Conservation (phyloP, 53 echinoderm and acorn worm genomes). For the Holothuria leucospilota region DNA sequence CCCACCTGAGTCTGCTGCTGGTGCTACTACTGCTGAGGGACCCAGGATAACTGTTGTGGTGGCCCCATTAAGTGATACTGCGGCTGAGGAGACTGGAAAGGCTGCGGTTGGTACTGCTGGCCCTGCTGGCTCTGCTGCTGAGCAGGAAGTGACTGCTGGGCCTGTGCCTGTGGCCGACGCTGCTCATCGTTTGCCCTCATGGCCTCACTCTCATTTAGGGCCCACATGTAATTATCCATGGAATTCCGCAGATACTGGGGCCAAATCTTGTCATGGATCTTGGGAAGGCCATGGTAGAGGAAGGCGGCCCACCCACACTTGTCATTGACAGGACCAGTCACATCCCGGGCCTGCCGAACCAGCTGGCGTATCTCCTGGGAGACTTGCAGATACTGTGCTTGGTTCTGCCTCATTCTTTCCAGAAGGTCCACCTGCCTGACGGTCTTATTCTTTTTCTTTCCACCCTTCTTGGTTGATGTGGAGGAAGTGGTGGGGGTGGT, state of each 20-base stretch:
- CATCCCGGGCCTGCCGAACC: background rate
- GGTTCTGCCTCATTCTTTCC: conserved; percentile 10
- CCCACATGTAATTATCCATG: conserved; percentile 10
- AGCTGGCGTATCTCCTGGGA: conserved; percentile 14
- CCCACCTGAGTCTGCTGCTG: conserved; percentile 2
- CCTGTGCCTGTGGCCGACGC: background rate
- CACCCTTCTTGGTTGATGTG: conserved; percentile 14
- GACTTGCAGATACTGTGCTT: conserved; percentile 6
- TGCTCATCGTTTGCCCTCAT: conserved; percentile 7
- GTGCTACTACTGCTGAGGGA: background rate
- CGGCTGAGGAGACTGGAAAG: conserved; percentile 10
- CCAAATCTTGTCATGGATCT: conserved; percentile 10
- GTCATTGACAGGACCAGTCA: conserved; percentile 14
- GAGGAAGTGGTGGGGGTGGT: conserved; percentile 14
- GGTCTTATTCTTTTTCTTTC: conserved; percentile 14
- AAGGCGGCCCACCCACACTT: conserved; percentile 8
- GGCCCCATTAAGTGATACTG: conserved; percentile 6
- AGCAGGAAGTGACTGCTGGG: conserved; percentile 10
- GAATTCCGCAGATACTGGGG: conserved; percentile 6
- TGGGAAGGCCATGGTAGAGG: conserved; percentile 10
- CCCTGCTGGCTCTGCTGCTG: background rate
- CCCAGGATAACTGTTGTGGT: conserved; percentile 14
- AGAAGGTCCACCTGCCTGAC: conserved; percentile 7
- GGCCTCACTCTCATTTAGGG: conserved; percentile 14
- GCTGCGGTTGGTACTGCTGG: conserved; percentile 8